Percentiles rank a stretch among this genome's conserved stretches.
Evolutionary conservation across 2,113 vertebrate genomes (phyloP).

Genomic region (Parus major): DNA sequence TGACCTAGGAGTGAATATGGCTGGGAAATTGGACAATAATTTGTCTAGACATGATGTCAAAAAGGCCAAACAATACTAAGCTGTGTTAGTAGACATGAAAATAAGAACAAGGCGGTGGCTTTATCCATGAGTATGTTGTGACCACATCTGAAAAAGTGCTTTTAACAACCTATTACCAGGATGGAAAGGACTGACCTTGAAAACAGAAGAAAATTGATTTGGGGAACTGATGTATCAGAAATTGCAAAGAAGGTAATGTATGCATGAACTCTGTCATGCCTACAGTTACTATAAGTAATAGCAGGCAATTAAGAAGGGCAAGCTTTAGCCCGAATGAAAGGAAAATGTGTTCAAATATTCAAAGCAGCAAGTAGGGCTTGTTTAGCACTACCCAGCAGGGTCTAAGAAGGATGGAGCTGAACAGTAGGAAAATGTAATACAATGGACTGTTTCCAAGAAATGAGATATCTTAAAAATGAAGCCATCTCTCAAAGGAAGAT

Average conservation of each 20-base stretch:
- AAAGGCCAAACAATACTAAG: constrained; percentile 38
- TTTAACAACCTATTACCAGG: constrained; percentile 19
- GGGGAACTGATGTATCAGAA: constrained; percentile 15
- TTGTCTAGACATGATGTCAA: constrained; percentile 45
- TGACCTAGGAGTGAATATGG: background rate
- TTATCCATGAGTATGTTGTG: background rate
- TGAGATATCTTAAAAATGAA: constrained; percentile 12
- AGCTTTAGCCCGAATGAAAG: constrained; percentile 22
- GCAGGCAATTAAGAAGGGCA: constrained; percentile 29
- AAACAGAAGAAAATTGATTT: constrained; percentile 36
- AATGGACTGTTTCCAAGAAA: background rate
- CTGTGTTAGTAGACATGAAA: constrained; percentile 20
- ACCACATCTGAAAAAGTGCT: constrained; percentile 3
- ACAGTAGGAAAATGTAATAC: constrained; percentile 16
- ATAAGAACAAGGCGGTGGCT: background rate
- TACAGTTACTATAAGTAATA: constrained; percentile 38
- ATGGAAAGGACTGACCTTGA: background rate
- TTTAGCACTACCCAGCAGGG: background rate
- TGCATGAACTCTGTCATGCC: constrained; percentile 21
- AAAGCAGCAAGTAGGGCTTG: background rate
- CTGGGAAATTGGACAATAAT: constrained; percentile 23
- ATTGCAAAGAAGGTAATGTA: constrained; percentile 22
- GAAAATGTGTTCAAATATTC: constrained; percentile 19
- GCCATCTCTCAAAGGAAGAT: background rate
- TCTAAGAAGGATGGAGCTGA: background rate